Percentiles rank a stretch among this genome's conserved stretches.
Evolutionary conservation across 2,797 vertebrate genomes (phyloP).

Genomic region (Nothura maculosa): DNA sequence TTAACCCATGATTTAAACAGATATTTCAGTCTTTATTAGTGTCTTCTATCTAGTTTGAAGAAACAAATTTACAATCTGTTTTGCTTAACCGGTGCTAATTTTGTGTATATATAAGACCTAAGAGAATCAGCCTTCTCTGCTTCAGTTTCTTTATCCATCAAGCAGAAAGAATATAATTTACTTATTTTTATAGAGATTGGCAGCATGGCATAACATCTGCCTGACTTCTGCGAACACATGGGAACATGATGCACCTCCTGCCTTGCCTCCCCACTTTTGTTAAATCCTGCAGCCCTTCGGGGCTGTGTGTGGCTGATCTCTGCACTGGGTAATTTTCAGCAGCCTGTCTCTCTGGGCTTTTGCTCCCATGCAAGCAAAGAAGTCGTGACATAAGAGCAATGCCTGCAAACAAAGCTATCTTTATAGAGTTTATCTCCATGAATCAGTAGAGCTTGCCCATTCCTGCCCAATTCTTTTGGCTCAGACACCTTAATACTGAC

Average conservation of each 20-base stretch:
- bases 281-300: background rate
- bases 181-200: background rate
- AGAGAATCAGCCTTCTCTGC: background rate
- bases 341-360: background rate
- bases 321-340: background rate
- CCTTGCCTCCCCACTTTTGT: background rate
- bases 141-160: background rate
- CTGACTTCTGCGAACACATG: background rate
- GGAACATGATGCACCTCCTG: background rate
- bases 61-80: background rate
- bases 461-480: slow-evolving; percentile 72
- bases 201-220: background rate
- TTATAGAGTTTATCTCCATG: slow-evolving; percentile 53
- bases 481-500: slow-evolving; percentile 71
- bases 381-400: slow-evolving; percentile 53
- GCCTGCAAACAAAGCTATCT: slow-evolving; percentile 58
- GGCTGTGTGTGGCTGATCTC: background rate
- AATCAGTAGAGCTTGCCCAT: slow-evolving; percentile 65
- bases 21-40: background rate
- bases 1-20: background rate
- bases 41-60: background rate
- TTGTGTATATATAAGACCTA: background rate
- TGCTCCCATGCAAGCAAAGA: slow-evolving; percentile 50
- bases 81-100: background rate
- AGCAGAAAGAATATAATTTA: background rate